phyloP scores from a whole-genome alignment of 2,797 vertebrate species.

The Rhodeus uyekii region DNA sequence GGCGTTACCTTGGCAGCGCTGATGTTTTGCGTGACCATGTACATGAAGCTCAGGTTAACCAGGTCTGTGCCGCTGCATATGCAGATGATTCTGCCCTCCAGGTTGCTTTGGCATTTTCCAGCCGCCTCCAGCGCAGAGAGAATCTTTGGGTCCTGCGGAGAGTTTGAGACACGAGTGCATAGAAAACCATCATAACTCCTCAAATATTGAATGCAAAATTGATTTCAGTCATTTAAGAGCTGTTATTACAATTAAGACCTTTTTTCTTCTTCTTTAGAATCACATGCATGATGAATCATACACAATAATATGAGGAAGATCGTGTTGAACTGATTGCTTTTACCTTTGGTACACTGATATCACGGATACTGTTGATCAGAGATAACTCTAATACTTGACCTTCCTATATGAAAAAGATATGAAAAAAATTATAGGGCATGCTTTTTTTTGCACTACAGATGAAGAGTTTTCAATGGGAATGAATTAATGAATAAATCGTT shows the following conservation, averaged over 20 bases:
- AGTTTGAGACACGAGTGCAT: background rate
- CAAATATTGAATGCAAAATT: too few relatives aligned
- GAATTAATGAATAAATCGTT: too few relatives aligned
- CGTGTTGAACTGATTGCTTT: constrained; percentile 22
- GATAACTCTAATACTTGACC: constrained; percentile 96
- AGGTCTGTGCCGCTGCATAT: constrained; percentile 95
- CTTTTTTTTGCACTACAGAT: background rate
- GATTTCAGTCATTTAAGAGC: background rate
- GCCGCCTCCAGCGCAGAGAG: constrained; percentile 87
- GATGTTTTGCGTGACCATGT: constrained; percentile 89
- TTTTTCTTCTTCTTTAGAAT: background rate
- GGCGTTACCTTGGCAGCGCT: constrained; percentile 88
- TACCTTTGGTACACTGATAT: constrained; percentile 90
- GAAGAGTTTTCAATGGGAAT: background rate
- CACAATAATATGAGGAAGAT: background rate
- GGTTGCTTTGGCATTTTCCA: constrained; percentile 87
- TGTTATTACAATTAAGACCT: background rate
- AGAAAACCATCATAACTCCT: background rate
- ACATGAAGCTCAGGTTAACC: constrained; percentile 96
- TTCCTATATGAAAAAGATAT: constrained; percentile 79
- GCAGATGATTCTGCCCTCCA: constrained; percentile 92
- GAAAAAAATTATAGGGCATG: background rate
- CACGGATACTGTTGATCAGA: constrained; percentile 95
- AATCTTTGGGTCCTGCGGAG: constrained; percentile 90
- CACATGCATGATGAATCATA: background rate